Evolutionary conservation across 2,888 invertebrate genomes (phyloP).

Genomic region (Lamproptera curius): DNA sequence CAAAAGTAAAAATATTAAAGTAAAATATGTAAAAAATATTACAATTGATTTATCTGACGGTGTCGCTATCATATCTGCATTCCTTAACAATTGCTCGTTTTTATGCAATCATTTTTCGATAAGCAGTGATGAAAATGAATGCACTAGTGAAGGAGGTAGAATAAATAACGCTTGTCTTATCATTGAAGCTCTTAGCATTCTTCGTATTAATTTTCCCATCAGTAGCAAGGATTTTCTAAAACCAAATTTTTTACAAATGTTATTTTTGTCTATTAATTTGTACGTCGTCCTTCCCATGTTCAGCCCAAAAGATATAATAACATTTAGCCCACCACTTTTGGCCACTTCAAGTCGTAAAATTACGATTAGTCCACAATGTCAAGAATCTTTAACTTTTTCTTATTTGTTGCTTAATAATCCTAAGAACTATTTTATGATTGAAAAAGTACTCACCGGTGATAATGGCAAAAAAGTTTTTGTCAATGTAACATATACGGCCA

Average conservation of each 20-base stretch:
- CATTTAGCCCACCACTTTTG: slow-evolving; percentile 66
- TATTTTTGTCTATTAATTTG: slow-evolving; percentile 76
- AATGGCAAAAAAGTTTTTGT: slow-evolving; percentile 58
- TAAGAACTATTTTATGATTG: slow-evolving; percentile 54
- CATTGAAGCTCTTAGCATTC: slow-evolving; percentile 71
- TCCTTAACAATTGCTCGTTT: slow-evolving; percentile 79
- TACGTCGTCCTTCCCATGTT: slow-evolving; percentile 76
- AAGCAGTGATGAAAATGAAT: slow-evolving; percentile 62
- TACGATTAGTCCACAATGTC: slow-evolving; percentile 54
- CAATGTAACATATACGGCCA: slow-evolving; percentile 57
- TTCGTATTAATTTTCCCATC: slow-evolving; percentile 76
- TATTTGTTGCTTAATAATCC: slow-evolving; percentile 51
- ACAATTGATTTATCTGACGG: slow-evolving; percentile 75
- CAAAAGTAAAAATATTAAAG: slow-evolving; percentile 35
- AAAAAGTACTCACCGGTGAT: slow-evolving; percentile 50
- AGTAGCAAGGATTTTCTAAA: slow-evolving; percentile 68
- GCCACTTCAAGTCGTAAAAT: slow-evolving; percentile 56
- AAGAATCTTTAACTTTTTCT: slow-evolving; percentile 56
- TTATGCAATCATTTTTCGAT: slow-evolving; percentile 59
- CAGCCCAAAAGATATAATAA: slow-evolving; percentile 56
- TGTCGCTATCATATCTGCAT: slow-evolving; percentile 72
- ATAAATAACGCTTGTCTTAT: slow-evolving; percentile 79
- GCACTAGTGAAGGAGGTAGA: slow-evolving; percentile 47
- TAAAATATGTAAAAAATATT: slow-evolving; percentile 60
- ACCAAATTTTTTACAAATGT: slow-evolving; percentile 77